A percentile compares a stretch with the other conserved stretches of the same genome.
Evolutionary conservation across 2,888 invertebrate species (phyloP).

Genomic region (Volucella inanis): DNA sequence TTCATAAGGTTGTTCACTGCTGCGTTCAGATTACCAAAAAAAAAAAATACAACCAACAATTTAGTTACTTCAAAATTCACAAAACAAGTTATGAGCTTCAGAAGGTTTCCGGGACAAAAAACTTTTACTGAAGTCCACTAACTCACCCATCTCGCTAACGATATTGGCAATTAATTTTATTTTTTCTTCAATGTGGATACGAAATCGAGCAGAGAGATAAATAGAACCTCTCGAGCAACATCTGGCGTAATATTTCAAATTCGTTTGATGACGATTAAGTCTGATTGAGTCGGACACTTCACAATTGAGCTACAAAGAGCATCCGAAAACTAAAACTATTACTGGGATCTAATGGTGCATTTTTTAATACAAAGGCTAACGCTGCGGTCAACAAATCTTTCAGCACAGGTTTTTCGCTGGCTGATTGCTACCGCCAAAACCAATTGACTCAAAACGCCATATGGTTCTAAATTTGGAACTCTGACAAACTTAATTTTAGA

Average conservation of each 20-base stretch:
- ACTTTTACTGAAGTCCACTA: too few relatives aligned
- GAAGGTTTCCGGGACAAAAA: too few relatives aligned
- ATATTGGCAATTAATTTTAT: not conserved
- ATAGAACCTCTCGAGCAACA: not conserved
- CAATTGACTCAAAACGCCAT: slow-evolving; percentile 59
- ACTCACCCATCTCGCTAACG: too few relatives aligned
- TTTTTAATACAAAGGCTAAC: slow-evolving; percentile 10
- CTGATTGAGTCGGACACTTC: not conserved
- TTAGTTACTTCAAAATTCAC: too few relatives aligned
- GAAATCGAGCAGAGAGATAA: too few relatives aligned
- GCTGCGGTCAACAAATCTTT: slow-evolving; percentile 8
- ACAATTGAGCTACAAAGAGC: not conserved
- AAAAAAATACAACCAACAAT: too few relatives aligned
- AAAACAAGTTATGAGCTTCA: too few relatives aligned
- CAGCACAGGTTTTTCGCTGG: slow-evolving; percentile 23
- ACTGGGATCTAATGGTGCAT: slow-evolving; percentile 9
- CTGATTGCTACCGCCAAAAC: slow-evolving; percentile 34
- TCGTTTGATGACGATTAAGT: slow-evolving; percentile 25
- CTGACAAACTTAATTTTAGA: slow-evolving; percentile 53
- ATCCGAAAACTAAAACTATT: too few relatives aligned
- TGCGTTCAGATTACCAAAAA: too few relatives aligned
- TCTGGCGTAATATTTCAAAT: slow-evolving; percentile 42
- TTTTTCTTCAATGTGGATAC: not conserved
- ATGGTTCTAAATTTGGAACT: slow-evolving; percentile 47
- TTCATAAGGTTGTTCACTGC: too few relatives aligned